These are phyloP conservation scores for Mastacembelus armatus DNA, from an alignment of 2,797 vertebrate genomes.

Conservation along the genomic window DNA sequence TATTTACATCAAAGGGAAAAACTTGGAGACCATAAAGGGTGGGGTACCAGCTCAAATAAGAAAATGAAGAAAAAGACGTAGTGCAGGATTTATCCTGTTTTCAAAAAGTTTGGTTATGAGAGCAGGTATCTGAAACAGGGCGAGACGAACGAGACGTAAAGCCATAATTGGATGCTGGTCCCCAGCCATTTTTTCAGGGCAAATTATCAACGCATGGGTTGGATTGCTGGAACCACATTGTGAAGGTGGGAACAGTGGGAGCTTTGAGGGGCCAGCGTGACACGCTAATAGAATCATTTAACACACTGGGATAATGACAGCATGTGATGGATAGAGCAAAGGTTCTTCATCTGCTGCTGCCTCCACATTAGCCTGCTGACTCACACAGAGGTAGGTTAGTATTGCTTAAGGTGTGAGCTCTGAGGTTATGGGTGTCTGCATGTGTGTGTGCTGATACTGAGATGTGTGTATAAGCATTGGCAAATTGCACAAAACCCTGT, in stretches of 20 bases:
- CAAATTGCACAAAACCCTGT: slow-evolving; percentile 43
- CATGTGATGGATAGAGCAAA: slow-evolving; percentile 72
- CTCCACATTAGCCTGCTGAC: slow-evolving; percentile 41
- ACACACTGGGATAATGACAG: slow-evolving; percentile 67
- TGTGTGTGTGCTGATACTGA: slow-evolving; percentile 19
- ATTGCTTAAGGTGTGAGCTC: slow-evolving; percentile 15
- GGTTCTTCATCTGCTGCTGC: slow-evolving; percentile 47
- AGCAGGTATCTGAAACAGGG: slow-evolving; percentile 64
- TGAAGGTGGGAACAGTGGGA: slow-evolving; percentile 77
- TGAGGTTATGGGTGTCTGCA: slow-evolving; percentile 29
- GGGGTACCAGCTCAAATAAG: not conserved
- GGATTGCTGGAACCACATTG: slow-evolving; percentile 68
- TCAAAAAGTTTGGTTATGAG: slow-evolving; percentile 66
- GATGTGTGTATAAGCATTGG: slow-evolving; percentile 31
- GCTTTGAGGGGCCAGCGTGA: slow-evolving; percentile 74
- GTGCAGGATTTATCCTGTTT: slow-evolving; percentile 40
- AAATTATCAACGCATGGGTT: slow-evolving; percentile 78
- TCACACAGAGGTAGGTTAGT: slow-evolving; percentile 21
- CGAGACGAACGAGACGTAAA: slow-evolving; percentile 71
- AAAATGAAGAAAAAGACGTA: slow-evolving; percentile 18
- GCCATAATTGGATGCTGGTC: slow-evolving; percentile 77
- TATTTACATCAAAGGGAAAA: slow-evolving; percentile 24
- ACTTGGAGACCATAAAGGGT: not conserved
- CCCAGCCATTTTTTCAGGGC: slow-evolving; percentile 71
- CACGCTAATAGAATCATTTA: slow-evolving; percentile 78